phyloP scores from a whole-genome alignment of 2,797 vertebrate species.

The Crocodylus rhombifer region DNA sequence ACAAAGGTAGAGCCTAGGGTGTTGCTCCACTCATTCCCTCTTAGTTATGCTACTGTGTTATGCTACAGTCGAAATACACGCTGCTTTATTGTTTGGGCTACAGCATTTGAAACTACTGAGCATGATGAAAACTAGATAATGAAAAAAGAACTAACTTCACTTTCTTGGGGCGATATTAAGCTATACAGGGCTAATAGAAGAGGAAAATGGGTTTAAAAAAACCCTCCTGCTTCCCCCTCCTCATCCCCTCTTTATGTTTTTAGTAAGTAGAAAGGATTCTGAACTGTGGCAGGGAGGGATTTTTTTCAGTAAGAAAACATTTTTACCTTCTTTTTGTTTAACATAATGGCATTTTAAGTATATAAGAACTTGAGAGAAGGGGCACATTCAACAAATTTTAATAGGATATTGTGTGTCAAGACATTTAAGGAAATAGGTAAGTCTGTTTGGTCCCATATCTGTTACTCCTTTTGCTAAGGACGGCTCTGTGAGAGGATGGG shows the following conservation, averaged over 20 bases:
- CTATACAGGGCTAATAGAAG: not conserved
- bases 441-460: constrained; percentile 59
- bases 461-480: constrained; percentile 36
- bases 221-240: too few species aligned
- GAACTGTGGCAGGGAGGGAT: not conserved
- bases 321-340: not conserved
- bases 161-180: not conserved
- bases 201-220: not conserved
- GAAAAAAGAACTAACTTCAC: not conserved
- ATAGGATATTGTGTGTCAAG: constrained; percentile 31
- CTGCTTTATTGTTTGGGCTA: not conserved
- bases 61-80: not conserved
- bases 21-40: too few species aligned
- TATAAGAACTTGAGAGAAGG: constrained; percentile 38
- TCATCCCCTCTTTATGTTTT: too few species aligned
- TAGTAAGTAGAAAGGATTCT: too few species aligned
- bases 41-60: too few species aligned
- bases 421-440: constrained; percentile 68
- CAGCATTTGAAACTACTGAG: not conserved
- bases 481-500: constrained; percentile 8
- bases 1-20: too few species aligned
- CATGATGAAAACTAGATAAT: not conserved
- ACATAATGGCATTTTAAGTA: not conserved
- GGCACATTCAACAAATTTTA: constrained; percentile 15
- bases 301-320: not conserved